phyloP scores from a whole-genome alignment of 1,140 invertebrate genomes.

The Sarcophaga peregrina region DNA sequence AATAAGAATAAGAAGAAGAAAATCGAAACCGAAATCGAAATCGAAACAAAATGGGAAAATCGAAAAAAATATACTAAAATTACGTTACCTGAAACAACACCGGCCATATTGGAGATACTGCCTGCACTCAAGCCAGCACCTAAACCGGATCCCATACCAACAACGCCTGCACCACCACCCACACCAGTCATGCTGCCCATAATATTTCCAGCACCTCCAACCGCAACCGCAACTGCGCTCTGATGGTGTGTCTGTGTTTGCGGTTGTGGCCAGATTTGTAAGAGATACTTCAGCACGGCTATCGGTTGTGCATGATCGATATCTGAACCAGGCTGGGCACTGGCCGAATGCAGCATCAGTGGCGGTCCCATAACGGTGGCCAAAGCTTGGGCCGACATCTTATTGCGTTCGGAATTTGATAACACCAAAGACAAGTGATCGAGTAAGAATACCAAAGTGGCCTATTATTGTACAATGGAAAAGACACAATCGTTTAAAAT shows the following conservation, averaged over 20 bases:
- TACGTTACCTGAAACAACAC: constrained; percentile 77
- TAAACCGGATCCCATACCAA: constrained; percentile 47
- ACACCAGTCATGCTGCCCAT: constrained; percentile 50
- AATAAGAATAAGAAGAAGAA: background rate
- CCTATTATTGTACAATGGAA: too few relatives aligned
- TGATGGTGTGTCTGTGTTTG: constrained; percentile 62
- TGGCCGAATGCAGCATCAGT: constrained; percentile 86
- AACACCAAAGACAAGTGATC: constrained; percentile 94
- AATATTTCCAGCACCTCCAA: constrained; percentile 43
- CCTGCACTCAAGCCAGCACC: constrained; percentile 52
- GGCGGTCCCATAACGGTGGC: constrained; percentile 94
- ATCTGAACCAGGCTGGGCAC: constrained; percentile 68
- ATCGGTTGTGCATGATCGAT: constrained; percentile 93
- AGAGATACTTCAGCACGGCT: constrained; percentile 89
- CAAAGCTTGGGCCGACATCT: constrained; percentile 94
- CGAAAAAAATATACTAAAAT: constrained; percentile 40
- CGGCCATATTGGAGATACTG: constrained; percentile 64
- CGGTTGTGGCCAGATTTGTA: constrained; percentile 90
- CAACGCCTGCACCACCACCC: constrained; percentile 53
- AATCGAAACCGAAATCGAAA: background rate
- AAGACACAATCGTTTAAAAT: too few relatives aligned
- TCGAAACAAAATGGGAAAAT: background rate
- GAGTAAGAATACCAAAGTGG: constrained; percentile 90
- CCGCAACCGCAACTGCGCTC: background rate
- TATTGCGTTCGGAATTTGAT: constrained; percentile 90